These are phyloP conservation scores for Vanessa tameamea DNA, from an alignment of 1,140 invertebrate species.

Conservation along the genomic window DNA sequence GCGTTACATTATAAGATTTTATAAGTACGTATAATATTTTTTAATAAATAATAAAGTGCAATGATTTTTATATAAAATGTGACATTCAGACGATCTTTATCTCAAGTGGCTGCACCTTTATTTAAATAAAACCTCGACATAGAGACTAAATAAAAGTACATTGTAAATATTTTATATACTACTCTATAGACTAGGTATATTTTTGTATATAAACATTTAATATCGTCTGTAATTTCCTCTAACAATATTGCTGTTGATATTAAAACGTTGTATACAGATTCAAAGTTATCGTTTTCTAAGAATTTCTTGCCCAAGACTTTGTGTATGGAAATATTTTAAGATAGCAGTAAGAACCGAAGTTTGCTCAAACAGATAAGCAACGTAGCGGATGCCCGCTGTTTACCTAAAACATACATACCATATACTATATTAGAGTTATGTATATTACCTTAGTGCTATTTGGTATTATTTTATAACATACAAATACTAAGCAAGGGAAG, in stretches of 20 bases:
- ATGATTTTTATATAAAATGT: not conserved
- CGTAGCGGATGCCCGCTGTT: slow-evolving; percentile 69
- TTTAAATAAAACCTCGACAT: not conserved
- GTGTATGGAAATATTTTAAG: slow-evolving; percentile 77
- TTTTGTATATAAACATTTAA: not conserved
- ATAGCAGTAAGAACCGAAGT: slow-evolving; percentile 59
- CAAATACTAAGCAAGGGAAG: not conserved
- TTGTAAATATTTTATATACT: too few species aligned
- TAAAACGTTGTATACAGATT: slow-evolving; percentile 31
- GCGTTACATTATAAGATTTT: too few species aligned
- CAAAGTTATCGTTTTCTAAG: slow-evolving; percentile 59
- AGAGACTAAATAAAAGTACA: not conserved
- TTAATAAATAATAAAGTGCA: not conserved
- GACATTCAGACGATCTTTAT: not conserved
- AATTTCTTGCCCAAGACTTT: slow-evolving; percentile 57
- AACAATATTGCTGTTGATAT: slow-evolving; percentile 20
- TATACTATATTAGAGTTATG: slow-evolving; percentile 19
- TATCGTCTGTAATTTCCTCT: slow-evolving; percentile 14
- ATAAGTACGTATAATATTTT: not conserved
- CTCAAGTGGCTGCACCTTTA: too few species aligned
- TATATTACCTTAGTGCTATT: slow-evolving; percentile 22
- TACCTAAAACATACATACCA: slow-evolving; percentile 40
- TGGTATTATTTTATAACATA: slow-evolving; percentile 2
- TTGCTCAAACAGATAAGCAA: slow-evolving; percentile 72
- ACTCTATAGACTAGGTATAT: too few species aligned